These are phyloP conservation scores for Drosophila kurseongensis DNA, from an alignment of 1,140 invertebrate species.

Conservation along the genomic window DNA sequence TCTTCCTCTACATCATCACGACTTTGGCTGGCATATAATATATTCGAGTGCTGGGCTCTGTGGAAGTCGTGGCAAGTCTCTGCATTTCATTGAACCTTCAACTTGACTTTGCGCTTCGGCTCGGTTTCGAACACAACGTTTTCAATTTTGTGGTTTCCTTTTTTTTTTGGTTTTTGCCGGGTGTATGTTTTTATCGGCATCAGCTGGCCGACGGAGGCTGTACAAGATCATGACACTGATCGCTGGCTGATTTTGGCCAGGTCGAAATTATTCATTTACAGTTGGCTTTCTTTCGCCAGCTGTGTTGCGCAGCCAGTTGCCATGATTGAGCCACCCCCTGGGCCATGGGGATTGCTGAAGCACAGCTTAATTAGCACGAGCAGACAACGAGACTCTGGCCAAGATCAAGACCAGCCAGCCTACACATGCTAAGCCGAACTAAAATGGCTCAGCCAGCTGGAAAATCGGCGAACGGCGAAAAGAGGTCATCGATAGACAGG, in stretches of 20 bases:
- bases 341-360: conserved; percentile 62
- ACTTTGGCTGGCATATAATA: conserved; percentile 74
- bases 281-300: conserved; percentile 54
- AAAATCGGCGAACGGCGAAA: conserved; percentile 34
- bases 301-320: conserved; percentile 15
- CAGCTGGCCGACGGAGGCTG: conserved; percentile 33
- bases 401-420: conserved; percentile 51
- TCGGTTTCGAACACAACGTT: conserved; percentile 46
- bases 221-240: conserved; percentile 79
- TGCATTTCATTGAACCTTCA: conserved; percentile 82
- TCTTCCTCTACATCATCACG: conserved; percentile 76
- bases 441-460: conserved; percentile 26
- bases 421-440: conserved; percentile 52
- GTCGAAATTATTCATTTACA: conserved; percentile 56
- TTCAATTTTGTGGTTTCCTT: conserved; percentile 65
- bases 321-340: conserved; percentile 59
- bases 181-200: conserved; percentile 39
- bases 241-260: conserved; percentile 52
- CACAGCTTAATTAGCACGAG: conserved; percentile 70
- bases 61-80: conserved; percentile 61
- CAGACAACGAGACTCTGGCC: neutral
- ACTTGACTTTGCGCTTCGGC: conserved; percentile 67
- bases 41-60: conserved; percentile 62
- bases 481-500: conserved; percentile 69
- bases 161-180: neutral